Base-by-base conservation (phyloP, 2,797 vertebrate genomes). In the Gouania willdenowi region DNA sequence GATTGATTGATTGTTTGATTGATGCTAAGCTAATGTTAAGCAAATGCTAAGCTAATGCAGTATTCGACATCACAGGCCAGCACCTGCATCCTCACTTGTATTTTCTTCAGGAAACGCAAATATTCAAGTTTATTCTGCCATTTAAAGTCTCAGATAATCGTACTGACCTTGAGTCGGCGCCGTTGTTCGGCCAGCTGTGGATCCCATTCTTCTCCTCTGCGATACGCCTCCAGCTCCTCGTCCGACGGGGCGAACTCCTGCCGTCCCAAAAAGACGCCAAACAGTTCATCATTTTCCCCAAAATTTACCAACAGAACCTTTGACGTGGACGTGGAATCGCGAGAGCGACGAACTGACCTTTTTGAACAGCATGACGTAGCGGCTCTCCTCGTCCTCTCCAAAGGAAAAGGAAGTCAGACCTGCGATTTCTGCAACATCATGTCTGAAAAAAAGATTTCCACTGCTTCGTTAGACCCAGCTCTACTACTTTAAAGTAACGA, bases 281-380 rank as follows among this genome's bases (percentile, higher is more conserved):
- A 42, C 0, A 5, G 13, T n/a, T n/a, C n/a, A n/a, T 28, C 12
- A 18, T 27, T 35, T 19, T 28, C 31, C 4, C 3, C 5, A 9
- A 11, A 8, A 19, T 7, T n/a, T 5, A 23, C 3, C 1, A 14
- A 14, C 14, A 14, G 14, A 14, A 14, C 13, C 14, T 14, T 2
- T 13, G 13, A 2, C 14, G 14, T 14, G 19, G 6, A n/a, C n/a
- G n/a, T n/a, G n/a, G n/a, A n/a, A n/a, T n/a, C n/a, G n/a, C n/a
- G n/a, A n/a, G n/a, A 20, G 6, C 4, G 20, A 9, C 1, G 9
- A n/a, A 5, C 25, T 17, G 8, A 93, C 94, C 91, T 96, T 96
- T 62, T 96, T 97, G 57, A 95, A 97, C 28, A 97, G 85, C 92
- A 97, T 95, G 8, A 96, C 92, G 0, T 96, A 95, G 35, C 93